A percentile compares a stretch with the other conserved stretches of the same genome.
phyloP scores from a whole-genome alignment of 1,140 invertebrate species.

The Aradophagus sp. region DNA sequence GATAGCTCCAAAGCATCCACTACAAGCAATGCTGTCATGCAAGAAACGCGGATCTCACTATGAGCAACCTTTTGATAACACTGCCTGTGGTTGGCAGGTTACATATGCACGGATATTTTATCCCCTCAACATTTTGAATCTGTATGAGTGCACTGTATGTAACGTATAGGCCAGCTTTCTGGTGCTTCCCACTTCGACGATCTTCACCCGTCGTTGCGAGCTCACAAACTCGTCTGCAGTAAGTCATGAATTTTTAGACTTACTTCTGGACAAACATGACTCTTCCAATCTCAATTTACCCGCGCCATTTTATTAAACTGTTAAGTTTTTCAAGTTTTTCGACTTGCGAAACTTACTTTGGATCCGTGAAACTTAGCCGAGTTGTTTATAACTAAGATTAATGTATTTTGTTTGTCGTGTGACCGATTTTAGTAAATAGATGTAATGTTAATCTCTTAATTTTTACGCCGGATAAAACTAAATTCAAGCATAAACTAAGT shows the following conservation, averaged over 20 bases:
- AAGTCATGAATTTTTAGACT: slow-evolving; percentile 34
- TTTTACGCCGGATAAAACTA: no score
- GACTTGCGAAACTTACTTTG: no score
- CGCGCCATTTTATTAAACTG: no score
- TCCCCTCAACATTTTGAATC: slow-evolving; percentile 34
- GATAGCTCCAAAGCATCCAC: slow-evolving; percentile 18
- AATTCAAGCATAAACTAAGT: no score
- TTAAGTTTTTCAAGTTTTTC: no score
- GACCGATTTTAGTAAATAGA: no score
- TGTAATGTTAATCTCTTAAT: no score
- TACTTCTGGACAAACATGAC: slow-evolving; percentile 12
- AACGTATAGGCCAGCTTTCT: slow-evolving; percentile 33
- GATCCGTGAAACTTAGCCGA: no score
- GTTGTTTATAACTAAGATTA: no score
- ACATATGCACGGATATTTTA: slow-evolving; percentile 34
- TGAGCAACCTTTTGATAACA: slow-evolving; percentile 32
- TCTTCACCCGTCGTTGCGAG: slow-evolving; percentile 18
- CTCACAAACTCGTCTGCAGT: slow-evolving; percentile 25
- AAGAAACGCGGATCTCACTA: slow-evolving; percentile 21
- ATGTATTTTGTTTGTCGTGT: no score
- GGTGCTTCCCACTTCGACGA: slow-evolving; percentile 30
- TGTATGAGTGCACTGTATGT: slow-evolving; percentile 23
- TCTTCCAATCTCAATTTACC: no score
- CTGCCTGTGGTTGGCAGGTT: slow-evolving; percentile 31
- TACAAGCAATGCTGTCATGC: slow-evolving; percentile 32